Percentiles rank a stretch among this genome's conserved stretches.
phyloP scores from a whole-genome alignment of 2,797 vertebrate species.

The Phoebastria nigripes region DNA sequence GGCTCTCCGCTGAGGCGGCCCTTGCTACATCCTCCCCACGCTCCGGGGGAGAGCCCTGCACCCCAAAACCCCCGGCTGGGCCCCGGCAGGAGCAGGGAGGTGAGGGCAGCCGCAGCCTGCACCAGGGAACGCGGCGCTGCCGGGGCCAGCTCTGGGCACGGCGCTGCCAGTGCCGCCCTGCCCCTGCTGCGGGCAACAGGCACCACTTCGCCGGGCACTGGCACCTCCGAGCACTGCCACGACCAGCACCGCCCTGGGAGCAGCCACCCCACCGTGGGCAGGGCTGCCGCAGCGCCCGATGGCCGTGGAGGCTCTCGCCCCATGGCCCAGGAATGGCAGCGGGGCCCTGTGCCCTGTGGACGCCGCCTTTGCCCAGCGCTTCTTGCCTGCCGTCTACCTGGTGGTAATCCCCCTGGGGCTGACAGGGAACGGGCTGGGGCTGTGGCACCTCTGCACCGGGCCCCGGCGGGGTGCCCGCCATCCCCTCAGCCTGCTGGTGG shows the following conservation, averaged over 20 bases:
- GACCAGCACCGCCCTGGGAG: neutral
- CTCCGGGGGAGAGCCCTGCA: accelerated
- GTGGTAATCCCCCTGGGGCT: constrained; percentile 73
- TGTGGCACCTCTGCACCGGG: constrained; percentile 70
- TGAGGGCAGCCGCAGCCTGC: accelerated
- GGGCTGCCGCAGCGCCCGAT: neutral
- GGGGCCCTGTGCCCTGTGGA: constrained; percentile 33
- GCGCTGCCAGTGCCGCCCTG: accelerated
- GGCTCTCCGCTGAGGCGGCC: neutral
- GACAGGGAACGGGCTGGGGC: constrained; percentile 73
- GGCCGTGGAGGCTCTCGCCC: neutral
- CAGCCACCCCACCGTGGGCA: neutral
- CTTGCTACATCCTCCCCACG: neutral
- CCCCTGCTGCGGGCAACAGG: neutral
- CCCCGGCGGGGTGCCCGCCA: constrained; percentile 43
- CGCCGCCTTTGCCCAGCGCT: constrained; percentile 62
- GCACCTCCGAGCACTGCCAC: accelerated
- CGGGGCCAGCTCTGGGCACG: neutral
- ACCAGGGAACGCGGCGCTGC: accelerated
- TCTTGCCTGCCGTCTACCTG: constrained; percentile 75
- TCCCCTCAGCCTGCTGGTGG: constrained; percentile 74
- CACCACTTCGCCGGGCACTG: accelerated
- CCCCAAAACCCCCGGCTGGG: accelerated
- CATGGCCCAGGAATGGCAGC: neutral
- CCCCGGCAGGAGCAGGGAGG: neutral